Evolutionary conservation across 1,140 invertebrate species (phyloP).

Genomic region (Antheraea mylitta): DNA sequence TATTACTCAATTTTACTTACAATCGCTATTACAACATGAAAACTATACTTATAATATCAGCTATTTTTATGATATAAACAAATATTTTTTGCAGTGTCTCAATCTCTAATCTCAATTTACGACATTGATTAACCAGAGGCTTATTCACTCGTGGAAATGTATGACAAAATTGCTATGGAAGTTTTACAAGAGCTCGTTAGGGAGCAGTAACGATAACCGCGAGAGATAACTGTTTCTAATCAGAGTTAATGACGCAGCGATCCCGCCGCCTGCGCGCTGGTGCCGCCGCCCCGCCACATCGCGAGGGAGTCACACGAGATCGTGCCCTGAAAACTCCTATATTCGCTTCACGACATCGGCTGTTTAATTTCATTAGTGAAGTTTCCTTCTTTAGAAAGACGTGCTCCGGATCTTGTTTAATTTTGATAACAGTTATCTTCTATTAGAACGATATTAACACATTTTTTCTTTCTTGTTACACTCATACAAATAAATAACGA

Average conservation of each 20-base stretch:
- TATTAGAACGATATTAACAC: background rate
- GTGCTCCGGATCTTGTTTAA: slow-evolving; percentile 13
- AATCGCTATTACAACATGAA: no score
- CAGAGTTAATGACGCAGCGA: slow-evolving; percentile 59
- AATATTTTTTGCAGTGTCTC: no score
- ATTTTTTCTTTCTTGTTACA: no score
- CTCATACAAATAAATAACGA: background rate
- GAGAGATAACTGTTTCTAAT: slow-evolving; percentile 70
- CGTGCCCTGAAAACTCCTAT: slow-evolving; percentile 3
- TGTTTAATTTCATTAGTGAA: slow-evolving; percentile 40
- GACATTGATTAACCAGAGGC: slow-evolving; percentile 56
- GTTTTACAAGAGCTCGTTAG: slow-evolving; percentile 69
- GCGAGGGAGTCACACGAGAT: background rate
- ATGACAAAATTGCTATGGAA: slow-evolving; percentile 60
- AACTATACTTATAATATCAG: no score
- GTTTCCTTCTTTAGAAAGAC: slow-evolving; percentile 17
- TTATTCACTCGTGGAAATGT: slow-evolving; percentile 50
- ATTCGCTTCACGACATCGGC: slow-evolving; percentile 27
- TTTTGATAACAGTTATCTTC: slow-evolving; percentile 10
- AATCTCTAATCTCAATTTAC: slow-evolving; percentile 43
- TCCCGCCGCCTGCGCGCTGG: slow-evolving; percentile 21
- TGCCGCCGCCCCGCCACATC: background rate
- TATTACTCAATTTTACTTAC: no score
- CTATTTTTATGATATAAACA: no score
- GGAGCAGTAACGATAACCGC: slow-evolving; percentile 63